Evolutionary conservation across 2,797 vertebrate species (phyloP).

Genomic region (Dermochelys coriacea): DNA sequence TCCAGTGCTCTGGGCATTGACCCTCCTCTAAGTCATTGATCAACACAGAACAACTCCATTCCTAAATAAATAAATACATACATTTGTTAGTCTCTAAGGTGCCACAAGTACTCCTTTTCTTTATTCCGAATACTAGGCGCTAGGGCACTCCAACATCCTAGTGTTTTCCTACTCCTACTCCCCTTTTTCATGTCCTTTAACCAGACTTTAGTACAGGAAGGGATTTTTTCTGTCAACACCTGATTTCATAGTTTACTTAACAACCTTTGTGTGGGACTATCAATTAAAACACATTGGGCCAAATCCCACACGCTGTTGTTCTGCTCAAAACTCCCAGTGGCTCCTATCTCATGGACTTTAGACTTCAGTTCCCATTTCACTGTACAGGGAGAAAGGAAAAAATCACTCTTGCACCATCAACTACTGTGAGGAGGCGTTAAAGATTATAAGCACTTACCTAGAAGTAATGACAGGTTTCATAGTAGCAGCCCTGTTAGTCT

Average conservation of each 20-base stretch:
- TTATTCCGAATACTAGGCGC: too few species aligned
- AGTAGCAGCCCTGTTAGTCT: too few species aligned
- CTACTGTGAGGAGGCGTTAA: neutral
- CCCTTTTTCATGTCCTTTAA: neutral
- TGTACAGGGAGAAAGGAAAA: rapidly evolving
- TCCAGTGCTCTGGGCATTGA: neutral
- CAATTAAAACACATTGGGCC: neutral
- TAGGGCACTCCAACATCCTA: neutral
- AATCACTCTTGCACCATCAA: rapidly evolving
- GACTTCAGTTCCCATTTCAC: neutral
- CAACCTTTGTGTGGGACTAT: neutral
- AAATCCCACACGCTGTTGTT: neutral
- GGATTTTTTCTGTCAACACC: neutral
- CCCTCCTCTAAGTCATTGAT: neutral
- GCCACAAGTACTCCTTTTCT: too few species aligned
- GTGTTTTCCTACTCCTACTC: neutral
- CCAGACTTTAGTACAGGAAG: neutral
- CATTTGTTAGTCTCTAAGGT: too few species aligned
- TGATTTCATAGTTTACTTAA: neutral
- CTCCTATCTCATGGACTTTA: neutral
- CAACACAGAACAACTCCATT: neutral
- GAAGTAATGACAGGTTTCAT: too few species aligned
- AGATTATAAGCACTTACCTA: neutral
- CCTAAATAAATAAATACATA: too few species aligned
- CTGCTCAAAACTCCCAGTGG: neutral